Evolutionary conservation across 2,888 invertebrate genomes (phyloP).

Genomic region (Eledone cirrhosa): DNA sequence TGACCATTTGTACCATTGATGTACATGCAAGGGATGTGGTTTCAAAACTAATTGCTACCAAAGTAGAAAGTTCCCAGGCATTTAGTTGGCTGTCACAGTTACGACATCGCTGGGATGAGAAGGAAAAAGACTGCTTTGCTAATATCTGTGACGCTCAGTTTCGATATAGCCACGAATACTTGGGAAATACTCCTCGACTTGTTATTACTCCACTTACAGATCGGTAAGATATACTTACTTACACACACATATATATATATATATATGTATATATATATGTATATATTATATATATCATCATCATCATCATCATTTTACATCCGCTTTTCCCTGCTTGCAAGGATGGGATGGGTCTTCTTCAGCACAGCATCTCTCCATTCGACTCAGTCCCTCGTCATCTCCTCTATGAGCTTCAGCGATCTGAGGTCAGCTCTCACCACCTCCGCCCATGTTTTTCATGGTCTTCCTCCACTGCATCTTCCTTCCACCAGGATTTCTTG

Average conservation of each 20-base stretch:
- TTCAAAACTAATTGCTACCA: conserved; percentile 87
- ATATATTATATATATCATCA: background rate
- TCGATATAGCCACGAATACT: conserved; percentile 91
- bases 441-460: no score
- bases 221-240: conserved; percentile 61
- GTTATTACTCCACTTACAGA: conserved; percentile 96
- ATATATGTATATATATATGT: background rate
- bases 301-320: no score
- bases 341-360: no score
- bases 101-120: conserved; percentile 90
- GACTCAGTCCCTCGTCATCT: no score
- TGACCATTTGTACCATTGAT: conserved; percentile 93
- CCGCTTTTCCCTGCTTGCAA: no score
- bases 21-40: conserved; percentile 97
- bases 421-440: no score
- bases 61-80: conserved; percentile 72
- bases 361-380: no score
- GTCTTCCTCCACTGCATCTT: no score
- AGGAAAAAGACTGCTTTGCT: conserved; percentile 88
- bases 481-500: no score
- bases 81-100: conserved; percentile 73
- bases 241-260: no score
- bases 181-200: conserved; percentile 93
- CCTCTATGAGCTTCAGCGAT: no score
- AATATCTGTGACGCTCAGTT: conserved; percentile 98